Conservation (phyloP, 2,888 invertebrate genomes). For the Perithous albicinctus region DNA sequence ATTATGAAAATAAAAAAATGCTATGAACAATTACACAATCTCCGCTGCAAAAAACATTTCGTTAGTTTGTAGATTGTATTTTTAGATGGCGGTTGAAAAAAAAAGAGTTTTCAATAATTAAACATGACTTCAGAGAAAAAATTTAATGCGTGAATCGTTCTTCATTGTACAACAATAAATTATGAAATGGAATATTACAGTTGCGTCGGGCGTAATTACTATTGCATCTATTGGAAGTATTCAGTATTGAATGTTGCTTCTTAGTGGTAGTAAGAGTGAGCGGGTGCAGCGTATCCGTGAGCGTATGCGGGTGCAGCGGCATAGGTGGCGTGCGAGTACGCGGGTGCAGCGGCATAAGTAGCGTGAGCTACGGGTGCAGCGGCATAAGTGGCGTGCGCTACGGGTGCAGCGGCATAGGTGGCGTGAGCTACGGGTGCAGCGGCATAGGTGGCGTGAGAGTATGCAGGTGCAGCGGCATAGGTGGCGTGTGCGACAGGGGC, state of each 20-base stretch:
- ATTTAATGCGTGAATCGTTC: not conserved
- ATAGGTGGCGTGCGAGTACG: not conserved
- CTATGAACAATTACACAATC: not conserved
- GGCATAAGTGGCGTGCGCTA: conserved; percentile 46
- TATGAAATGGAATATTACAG: not conserved
- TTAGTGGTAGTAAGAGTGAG: conserved; percentile 58
- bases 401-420: conserved; percentile 46
- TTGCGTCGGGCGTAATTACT: not conserved
- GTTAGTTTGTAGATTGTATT: not conserved
- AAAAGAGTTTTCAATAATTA: not conserved
- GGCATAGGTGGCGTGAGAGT: not conserved
- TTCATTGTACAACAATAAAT: not conserved
- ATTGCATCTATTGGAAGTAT: conserved; percentile 22
- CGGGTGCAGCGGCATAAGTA: not conserved
- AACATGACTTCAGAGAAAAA: not conserved
- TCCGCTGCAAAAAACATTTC: not conserved
- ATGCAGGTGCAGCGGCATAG: too few relatives aligned
- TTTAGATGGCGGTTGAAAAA: not conserved
- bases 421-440: conserved; percentile 7
- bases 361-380: conserved; percentile 37
- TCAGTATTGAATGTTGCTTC: conserved; percentile 24
- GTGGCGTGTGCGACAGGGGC: conserved; percentile 46
- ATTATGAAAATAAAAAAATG: not conserved
- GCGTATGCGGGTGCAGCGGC: not conserved
- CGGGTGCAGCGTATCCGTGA: conserved; percentile 49